Percentiles rank a stretch among this genome's conserved stretches.
Conservation (phyloP, 2,113 vertebrate genomes). For the Helogale parvula region DNA sequence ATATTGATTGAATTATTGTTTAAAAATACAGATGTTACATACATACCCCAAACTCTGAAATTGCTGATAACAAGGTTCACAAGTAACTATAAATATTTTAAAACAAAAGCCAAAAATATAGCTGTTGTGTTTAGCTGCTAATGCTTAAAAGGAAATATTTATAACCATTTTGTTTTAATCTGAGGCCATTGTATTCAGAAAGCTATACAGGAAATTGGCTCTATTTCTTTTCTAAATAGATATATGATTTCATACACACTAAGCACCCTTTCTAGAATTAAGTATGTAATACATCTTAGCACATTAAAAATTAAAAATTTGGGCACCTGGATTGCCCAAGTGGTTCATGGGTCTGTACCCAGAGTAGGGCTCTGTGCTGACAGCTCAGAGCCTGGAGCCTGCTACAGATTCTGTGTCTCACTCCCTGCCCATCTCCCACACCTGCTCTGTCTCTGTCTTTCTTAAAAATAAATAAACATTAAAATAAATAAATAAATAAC, state of each 20-base stretch:
- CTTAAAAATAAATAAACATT: no score
- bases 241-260: not conserved
- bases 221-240: not conserved
- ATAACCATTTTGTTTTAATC: slow-evolving; percentile 46
- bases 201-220: not conserved
- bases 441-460: no score
- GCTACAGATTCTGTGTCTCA: no score
- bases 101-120: slow-evolving; percentile 39
- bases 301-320: not conserved
- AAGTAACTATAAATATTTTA: slow-evolving; percentile 64
- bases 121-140: slow-evolving; percentile 42
- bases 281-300: not conserved
- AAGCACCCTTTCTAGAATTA: not conserved
- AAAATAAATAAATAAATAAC: no score
- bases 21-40: not conserved
- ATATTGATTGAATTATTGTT: slow-evolving; percentile 40
- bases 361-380: no score
- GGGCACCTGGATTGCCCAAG: no score
- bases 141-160: slow-evolving; percentile 49
- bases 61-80: not conserved
- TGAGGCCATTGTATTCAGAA: slow-evolving; percentile 41
- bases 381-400: no score
- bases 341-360: no score
- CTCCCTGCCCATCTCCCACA: no score
- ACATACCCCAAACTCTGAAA: not conserved